phyloP scores from a whole-genome alignment of 1,140 invertebrate species.

The Lepidurus packardi region DNA sequence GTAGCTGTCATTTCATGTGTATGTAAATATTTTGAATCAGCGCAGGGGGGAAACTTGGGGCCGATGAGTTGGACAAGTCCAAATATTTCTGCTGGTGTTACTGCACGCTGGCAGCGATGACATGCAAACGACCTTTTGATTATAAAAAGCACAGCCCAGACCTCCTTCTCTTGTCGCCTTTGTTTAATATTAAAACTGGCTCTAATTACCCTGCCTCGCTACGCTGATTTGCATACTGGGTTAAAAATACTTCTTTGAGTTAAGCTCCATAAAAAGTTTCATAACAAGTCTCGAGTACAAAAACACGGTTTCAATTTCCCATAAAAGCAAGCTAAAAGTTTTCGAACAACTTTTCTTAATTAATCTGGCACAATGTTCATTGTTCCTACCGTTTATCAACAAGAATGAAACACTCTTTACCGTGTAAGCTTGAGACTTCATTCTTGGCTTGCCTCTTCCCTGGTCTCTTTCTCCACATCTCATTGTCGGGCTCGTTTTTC shows the following conservation, averaged over 20 bases:
- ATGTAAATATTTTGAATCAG: conserved; percentile 20
- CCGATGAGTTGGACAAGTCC: conserved; percentile 4
- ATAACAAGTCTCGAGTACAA: no score
- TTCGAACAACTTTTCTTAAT: no score
- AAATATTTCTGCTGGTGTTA: conserved; percentile 19
- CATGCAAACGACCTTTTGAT: conserved; percentile 15
- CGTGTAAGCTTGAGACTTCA: not conserved
- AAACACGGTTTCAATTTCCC: no score
- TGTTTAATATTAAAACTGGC: not conserved
- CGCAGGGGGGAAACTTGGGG: not conserved
- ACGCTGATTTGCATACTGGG: not conserved
- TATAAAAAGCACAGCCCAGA: conserved; percentile 15
- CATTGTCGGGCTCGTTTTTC: conserved; percentile 13
- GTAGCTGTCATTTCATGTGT: conserved; percentile 10
- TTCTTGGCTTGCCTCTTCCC: not conserved
- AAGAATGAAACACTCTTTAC: no score
- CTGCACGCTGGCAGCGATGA: conserved; percentile 13
- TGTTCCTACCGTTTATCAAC: no score
- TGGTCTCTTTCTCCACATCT: not conserved
- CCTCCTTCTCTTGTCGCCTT: not conserved
- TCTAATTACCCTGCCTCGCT: conserved; percentile 2
- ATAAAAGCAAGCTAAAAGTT: no score
- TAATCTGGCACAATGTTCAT: no score
- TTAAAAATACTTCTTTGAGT: no score
- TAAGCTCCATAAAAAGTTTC: no score